phyloP scores from a whole-genome alignment of 2,888 invertebrate species.

The Phasia obesa region DNA sequence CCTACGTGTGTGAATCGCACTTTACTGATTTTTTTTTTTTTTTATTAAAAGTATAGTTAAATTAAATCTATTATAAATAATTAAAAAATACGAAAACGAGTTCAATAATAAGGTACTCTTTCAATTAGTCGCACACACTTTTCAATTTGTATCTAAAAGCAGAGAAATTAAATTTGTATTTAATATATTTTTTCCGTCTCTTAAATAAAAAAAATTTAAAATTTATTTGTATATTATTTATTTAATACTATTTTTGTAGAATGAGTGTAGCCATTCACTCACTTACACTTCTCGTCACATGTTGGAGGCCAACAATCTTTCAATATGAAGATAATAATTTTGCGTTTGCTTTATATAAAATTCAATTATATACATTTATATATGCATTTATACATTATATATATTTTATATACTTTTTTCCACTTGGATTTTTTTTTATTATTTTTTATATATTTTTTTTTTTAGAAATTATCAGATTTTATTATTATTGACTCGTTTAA shows the following conservation, averaged over 20 bases:
- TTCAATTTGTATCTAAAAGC: slow-evolving; percentile 4
- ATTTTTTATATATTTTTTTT: not conserved
- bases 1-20: too few species aligned
- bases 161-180: slow-evolving; percentile 35
- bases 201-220: slow-evolving; percentile 1
- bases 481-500: not conserved
- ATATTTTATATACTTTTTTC: not conserved
- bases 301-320: slow-evolving; percentile 72
- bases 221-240: slow-evolving; percentile 16
- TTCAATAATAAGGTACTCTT: slow-evolving; percentile 28
- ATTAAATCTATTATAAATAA: too few species aligned
- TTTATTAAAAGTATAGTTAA: too few species aligned
- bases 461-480: not conserved
- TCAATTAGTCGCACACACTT: slow-evolving; percentile 39
- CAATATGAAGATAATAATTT: slow-evolving; percentile 39
- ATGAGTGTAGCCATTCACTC: slow-evolving; percentile 20
- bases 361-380: slow-evolving; percentile 1
- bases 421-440: not conserved
- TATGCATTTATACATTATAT: not conserved
- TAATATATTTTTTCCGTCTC: slow-evolving; percentile 28
- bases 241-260: slow-evolving; percentile 15
- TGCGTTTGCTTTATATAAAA: slow-evolving; percentile 13
- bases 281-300: slow-evolving; percentile 53
- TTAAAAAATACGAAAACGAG: slow-evolving; percentile 22
- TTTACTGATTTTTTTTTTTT: too few species aligned